Percentiles rank a stretch among this genome's conserved stretches.
These are phyloP conservation scores for Karalla daura DNA, from an alignment of 2,797 vertebrate genomes.

Conservation along the genomic window DNA sequence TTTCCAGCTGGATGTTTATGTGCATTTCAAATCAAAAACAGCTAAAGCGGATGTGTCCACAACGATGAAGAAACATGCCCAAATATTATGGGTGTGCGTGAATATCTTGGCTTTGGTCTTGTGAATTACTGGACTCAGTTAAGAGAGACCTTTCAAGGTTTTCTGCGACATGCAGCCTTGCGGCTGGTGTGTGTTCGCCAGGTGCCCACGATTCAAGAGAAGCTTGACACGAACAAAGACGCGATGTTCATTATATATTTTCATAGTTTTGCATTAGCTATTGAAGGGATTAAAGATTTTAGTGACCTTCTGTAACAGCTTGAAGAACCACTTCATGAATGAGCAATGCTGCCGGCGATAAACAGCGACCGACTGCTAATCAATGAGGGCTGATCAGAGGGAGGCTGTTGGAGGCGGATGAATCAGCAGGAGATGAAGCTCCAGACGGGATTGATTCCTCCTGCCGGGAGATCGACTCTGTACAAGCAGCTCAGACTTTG, in stretches of 20 bases:
- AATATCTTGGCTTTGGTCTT: too few relatives aligned
- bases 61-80: neutral
- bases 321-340: constrained; percentile 7
- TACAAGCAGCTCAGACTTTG: neutral
- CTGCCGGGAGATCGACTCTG: constrained; percentile 15
- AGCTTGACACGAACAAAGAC: too few relatives aligned
- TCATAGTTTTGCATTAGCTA: neutral
- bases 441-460: constrained; percentile 51
- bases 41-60: neutral
- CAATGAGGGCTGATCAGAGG: constrained; percentile 41
- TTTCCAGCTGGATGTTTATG: neutral
- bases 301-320: neutral
- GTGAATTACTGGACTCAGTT: too few relatives aligned
- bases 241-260: neutral
- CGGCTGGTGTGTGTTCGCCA: neutral
- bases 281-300: neutral
- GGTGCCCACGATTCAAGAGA: neutral
- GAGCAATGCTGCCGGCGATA: constrained; percentile 1
- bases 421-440: constrained; percentile 43
- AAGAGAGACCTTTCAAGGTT: too few relatives aligned
- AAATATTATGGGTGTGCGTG: too few relatives aligned
- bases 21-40: neutral
- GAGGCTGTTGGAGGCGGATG: constrained; percentile 24
- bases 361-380: constrained; percentile 34
- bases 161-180: neutral